These are phyloP conservation scores for Chelon auratus DNA, from an alignment of 2,797 vertebrate genomes.

Conservation along the genomic window DNA sequence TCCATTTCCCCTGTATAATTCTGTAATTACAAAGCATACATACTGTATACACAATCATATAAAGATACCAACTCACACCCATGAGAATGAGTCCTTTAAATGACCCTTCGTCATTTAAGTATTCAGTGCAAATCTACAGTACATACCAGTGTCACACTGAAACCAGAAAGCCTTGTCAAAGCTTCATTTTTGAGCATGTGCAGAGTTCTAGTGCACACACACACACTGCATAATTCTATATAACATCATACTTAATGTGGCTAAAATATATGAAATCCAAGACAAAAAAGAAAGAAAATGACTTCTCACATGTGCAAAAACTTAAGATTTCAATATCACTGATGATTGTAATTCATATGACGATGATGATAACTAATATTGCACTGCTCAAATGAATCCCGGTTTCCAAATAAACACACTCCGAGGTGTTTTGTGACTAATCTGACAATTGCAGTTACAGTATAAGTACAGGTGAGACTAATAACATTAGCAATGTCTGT, in stretches of 20 bases:
- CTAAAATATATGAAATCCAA: neutral
- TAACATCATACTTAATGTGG: neutral
- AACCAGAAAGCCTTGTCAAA: slow-evolving; percentile 12
- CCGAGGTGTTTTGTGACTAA: slow-evolving; percentile 13
- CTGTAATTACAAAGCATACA: slow-evolving; percentile 24
- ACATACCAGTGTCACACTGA: slow-evolving; percentile 24
- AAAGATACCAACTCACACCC: slow-evolving; percentile 9
- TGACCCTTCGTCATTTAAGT: slow-evolving; percentile 25
- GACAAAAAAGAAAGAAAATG: neutral
- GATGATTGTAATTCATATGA: neutral
- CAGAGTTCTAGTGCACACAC: neutral
- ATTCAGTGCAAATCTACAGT: slow-evolving; percentile 17
- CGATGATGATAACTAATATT: slow-evolving; percentile 12
- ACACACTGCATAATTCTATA: no score
- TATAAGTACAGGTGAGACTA: slow-evolving; percentile 29
- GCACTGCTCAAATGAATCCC: slow-evolving; percentile 4
- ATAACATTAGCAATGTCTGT: slow-evolving; percentile 32
- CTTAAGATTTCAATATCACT: slow-evolving; percentile 7
- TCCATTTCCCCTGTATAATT: slow-evolving; percentile 30
- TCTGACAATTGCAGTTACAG: slow-evolving; percentile 1
- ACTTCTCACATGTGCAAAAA: slow-evolving; percentile 1
- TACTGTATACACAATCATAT: slow-evolving; percentile 2
- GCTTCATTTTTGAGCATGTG: neutral
- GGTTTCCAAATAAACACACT: slow-evolving; percentile 9
- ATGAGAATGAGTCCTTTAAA: slow-evolving; percentile 9